Base-by-base conservation (phyloP, 2,888 invertebrate genomes). In the Eristalinus aeneus region DNA sequence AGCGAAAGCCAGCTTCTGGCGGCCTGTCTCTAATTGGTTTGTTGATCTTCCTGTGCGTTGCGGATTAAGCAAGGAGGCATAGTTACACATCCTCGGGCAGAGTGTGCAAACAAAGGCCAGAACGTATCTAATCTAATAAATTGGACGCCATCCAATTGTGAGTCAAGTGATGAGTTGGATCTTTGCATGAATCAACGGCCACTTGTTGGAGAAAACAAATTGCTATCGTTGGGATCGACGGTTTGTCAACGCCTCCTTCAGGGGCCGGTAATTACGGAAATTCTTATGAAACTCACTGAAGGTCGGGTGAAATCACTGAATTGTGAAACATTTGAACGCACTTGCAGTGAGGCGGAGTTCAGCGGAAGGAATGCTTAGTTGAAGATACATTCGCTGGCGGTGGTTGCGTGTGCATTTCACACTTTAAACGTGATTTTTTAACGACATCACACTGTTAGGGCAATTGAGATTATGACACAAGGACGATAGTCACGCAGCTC, bases 31-130 rank as follows among this genome's bases (percentile, higher is more conserved):
- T 39, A 64, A 61, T 23, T 61, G 65, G 65, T 71, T 71, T 76
- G 81, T 81, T 75, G 60, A 71, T 81, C 63, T 68, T 75, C 12
- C 46, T 69, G 61, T 36, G 69, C 16, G 46, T 27, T 53, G 67
- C 9, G 53, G 67, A 67, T 46, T 27, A 53, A 31, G 46, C 46
- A 67, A 56, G 56, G 23, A 56, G 23, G 23, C 22, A 11, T 56
- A 23, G 5, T 56, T 56, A 46, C 46, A 46, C 46, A 46, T 46
- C 46, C 46, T 46, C 46, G 46, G 39, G 31, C 65, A 27, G 23
- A 53, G 16, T 65, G 22, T 46, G 65, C 31, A 31, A 34, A n/a
- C 60, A 16, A 46, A n/a, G 4, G 10, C n/a, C n/a, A 16, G 16
- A 46, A 46, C 16, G 46, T 46, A 46, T 46, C 46, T 46, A 46